A percentile compares a stretch with the other conserved stretches of the same genome.
These are phyloP conservation scores for Drosophila carrolli DNA, from an alignment of 1,140 invertebrate species.

Conservation along the genomic window DNA sequence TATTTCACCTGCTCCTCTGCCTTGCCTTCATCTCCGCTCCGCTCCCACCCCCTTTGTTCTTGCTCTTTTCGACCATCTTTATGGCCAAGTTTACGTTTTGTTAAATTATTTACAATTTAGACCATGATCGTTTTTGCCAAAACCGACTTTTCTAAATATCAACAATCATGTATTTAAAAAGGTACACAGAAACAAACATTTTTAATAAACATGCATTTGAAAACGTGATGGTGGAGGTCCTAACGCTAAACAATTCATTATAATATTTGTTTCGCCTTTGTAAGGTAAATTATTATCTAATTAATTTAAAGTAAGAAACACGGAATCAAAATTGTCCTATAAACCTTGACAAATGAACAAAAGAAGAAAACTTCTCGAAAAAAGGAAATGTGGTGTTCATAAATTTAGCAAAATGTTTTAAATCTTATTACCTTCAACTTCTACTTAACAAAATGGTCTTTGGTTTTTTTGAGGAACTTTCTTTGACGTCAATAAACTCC, in stretches of 20 bases:
- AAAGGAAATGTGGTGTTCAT: too few species aligned
- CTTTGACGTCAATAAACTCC: neutral
- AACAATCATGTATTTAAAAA: neutral
- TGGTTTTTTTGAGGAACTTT: neutral
- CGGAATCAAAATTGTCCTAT: neutral
- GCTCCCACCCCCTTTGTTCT: too few species aligned
- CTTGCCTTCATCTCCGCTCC: neutral
- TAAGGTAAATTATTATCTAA: too few species aligned
- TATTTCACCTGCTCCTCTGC: slow-evolving; percentile 41
- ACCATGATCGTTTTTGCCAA: neutral
- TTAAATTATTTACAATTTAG: slow-evolving; percentile 20
- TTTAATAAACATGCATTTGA: neutral
- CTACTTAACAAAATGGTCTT: neutral
- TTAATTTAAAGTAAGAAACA: too few species aligned
- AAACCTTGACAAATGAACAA: too few species aligned
- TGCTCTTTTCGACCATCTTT: neutral
- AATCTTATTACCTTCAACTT: neutral
- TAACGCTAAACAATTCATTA: too few species aligned
- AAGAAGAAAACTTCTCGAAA: neutral
- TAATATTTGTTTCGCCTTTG: too few species aligned
- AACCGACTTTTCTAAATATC: neutral
- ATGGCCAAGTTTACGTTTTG: slow-evolving; percentile 8
- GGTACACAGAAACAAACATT: neutral
- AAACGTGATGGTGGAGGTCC: neutral
- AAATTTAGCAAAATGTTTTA: too few species aligned